These are phyloP conservation scores for Andrena trimmerana DNA, from an alignment of 2,888 invertebrate genomes.

Conservation along the genomic window DNA sequence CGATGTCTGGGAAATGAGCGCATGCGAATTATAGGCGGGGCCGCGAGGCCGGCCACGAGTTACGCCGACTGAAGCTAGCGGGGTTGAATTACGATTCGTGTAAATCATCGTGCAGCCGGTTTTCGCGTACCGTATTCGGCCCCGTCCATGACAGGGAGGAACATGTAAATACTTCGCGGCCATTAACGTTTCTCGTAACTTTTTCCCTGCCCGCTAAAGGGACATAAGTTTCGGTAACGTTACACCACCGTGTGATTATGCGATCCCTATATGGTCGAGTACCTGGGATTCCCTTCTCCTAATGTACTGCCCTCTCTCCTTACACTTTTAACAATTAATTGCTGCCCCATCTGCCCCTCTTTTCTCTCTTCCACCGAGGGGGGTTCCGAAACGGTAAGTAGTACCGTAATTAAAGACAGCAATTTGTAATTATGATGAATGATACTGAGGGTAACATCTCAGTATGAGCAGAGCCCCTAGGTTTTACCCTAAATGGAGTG, in stretches of 20 bases:
- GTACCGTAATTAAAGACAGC: too few species aligned
- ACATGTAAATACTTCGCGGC: conserved; percentile 57
- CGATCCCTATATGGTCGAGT: conserved; percentile 24
- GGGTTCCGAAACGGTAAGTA: too few species aligned
- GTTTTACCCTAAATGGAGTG: too few species aligned
- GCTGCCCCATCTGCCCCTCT: neutral
- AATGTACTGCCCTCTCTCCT: conserved; percentile 8
- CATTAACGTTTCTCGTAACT: conserved; percentile 57
- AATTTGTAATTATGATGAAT: neutral
- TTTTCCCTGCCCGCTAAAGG: conserved; percentile 43
- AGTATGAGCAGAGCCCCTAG: too few species aligned
- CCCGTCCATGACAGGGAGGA: conserved; percentile 27
- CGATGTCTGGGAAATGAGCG: conserved; percentile 68
- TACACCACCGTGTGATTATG: conserved; percentile 45
- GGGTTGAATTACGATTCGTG: conserved; percentile 60
- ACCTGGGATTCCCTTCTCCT: neutral
- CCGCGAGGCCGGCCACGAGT: conserved; percentile 56
- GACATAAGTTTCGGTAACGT: conserved; percentile 57
- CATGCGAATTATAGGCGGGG: conserved; percentile 71
- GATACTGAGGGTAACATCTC: too few species aligned
- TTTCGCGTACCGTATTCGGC: conserved; percentile 35
- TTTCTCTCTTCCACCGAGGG: neutral
- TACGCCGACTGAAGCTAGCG: conserved; percentile 57
- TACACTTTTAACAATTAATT: neutral
- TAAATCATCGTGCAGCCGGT: conserved; percentile 57